Evolutionary conservation across 2,797 vertebrate genomes (phyloP), one percentile per base, ranked within the genome.

Genomic region (Ciconia nigra): DNA sequence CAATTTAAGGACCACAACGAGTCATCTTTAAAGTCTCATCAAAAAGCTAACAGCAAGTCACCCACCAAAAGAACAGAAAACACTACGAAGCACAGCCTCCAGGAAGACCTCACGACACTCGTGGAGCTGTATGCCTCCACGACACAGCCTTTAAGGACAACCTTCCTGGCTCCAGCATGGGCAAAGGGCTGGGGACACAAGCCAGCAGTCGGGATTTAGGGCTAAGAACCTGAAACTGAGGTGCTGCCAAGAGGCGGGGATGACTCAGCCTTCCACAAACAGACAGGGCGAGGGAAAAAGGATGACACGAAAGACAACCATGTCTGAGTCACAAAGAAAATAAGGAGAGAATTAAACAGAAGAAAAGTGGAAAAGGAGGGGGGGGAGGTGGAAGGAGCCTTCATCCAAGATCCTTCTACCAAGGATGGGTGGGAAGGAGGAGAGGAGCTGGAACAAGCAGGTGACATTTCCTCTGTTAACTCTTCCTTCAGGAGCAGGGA

Each of bases 231-330:
- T 89, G 37, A 65, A 92, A 86, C 0, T 76, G 72, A 89, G 85
- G 77, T 0, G 0, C 35, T 61, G 92, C 89, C 89, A 96, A 87
- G 10, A 77, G 26, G 21, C 8, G 0, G 16, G 21, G 37, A 89
- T 89, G 94, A 96, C 79, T 92, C 89, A 94, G 89, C 57, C 61
- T 91, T 81, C 49, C 84, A 88, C 76, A 78, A 96, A 91, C 63
- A 73, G 62, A 94, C 0, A 0, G n/a, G 24, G 37, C 28, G 55
- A 89, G 47, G 33, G 61, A 52, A 89, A 92, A 81, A 92, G n/a
- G 58, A 78, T 1, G 0, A 51, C 49, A 47, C 0, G 0, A 80
- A 90, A 88, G 80, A 67, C 54, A 88, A 47, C 14, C 22, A 61
- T 1, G 17, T 28, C 74, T 46, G 51, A 95, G 62, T 83, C 44